Evolutionary conservation across 2,113 vertebrate species (phyloP).

Genomic region (Laticauda laticaudata): DNA sequence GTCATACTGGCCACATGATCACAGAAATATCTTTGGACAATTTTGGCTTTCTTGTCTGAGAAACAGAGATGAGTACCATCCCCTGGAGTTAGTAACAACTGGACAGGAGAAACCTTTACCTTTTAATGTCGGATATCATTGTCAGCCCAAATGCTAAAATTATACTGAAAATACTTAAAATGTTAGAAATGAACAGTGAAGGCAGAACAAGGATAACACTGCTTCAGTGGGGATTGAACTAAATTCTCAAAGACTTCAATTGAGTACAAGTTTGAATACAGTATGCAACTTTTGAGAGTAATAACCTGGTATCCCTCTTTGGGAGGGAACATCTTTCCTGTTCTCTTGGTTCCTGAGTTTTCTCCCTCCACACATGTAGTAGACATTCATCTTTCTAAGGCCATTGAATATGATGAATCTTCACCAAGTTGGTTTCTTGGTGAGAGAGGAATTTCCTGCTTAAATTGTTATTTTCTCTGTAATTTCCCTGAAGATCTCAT

Average conservation of each 20-base stretch:
- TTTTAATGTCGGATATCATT: neutral
- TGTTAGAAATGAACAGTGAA: neutral
- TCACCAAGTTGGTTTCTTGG: neutral
- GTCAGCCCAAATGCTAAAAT: neutral
- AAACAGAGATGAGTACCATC: neutral
- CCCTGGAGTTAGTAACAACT: neutral
- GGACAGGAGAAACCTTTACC: neutral
- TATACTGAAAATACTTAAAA: neutral
- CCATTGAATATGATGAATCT: neutral
- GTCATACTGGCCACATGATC: neutral
- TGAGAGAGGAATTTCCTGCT: neutral
- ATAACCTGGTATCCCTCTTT: neutral
- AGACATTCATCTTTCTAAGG: neutral
- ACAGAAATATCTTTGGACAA: neutral
- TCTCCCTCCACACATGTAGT: neutral
- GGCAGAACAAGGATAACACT: neutral
- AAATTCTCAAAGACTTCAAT: neutral
- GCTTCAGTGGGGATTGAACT: neutral
- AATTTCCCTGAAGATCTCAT: neutral
- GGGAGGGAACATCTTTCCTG: too few relatives aligned
- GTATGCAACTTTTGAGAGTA: neutral
- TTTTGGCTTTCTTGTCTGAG: neutral
- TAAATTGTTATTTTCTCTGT: neutral
- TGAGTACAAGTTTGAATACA: neutral
- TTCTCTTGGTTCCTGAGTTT: neutral